Conservation (phyloP, 2,113 vertebrate species). For the Equus quagga region DNA sequence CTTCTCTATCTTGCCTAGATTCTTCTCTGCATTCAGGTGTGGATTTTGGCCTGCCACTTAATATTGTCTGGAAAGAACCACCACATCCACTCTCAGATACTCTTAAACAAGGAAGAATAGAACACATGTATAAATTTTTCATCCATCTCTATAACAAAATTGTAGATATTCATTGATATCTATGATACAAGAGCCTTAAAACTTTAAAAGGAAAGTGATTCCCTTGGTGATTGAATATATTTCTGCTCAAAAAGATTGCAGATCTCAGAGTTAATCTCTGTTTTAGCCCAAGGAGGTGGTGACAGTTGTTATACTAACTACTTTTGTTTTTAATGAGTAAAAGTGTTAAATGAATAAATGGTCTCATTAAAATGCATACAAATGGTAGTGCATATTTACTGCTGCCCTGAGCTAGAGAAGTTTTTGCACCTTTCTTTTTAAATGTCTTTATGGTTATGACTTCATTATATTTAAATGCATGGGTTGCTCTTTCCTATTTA, state of each 20-base stretch:
- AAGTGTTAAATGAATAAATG: neutral
- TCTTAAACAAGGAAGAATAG: neutral
- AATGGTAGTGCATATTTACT: conserved; percentile 1
- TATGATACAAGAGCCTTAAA: neutral
- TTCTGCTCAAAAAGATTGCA: neutral
- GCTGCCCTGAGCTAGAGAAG: neutral
- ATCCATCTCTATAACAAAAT: neutral
- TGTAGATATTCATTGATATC: neutral
- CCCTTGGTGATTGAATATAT: neutral
- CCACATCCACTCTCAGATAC: neutral
- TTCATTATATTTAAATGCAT: conserved; percentile 22
- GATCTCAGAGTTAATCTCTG: neutral
- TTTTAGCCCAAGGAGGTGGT: neutral
- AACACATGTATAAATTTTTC: neutral
- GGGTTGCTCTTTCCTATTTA: neutral
- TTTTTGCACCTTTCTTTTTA: conserved; percentile 10
- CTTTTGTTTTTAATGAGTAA: conserved; percentile 2
- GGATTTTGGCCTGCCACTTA: neutral
- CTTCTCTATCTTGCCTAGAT: neutral
- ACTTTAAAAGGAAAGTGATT: neutral
- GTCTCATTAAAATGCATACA: conserved; percentile 8
- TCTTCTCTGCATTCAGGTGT: neutral
- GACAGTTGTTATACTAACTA: neutral
- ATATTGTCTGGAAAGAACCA: neutral
- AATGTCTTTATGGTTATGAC: conserved; percentile 19